Conservation (phyloP, 2,797 vertebrate species). For the Coranthus polyacanthus region DNA sequence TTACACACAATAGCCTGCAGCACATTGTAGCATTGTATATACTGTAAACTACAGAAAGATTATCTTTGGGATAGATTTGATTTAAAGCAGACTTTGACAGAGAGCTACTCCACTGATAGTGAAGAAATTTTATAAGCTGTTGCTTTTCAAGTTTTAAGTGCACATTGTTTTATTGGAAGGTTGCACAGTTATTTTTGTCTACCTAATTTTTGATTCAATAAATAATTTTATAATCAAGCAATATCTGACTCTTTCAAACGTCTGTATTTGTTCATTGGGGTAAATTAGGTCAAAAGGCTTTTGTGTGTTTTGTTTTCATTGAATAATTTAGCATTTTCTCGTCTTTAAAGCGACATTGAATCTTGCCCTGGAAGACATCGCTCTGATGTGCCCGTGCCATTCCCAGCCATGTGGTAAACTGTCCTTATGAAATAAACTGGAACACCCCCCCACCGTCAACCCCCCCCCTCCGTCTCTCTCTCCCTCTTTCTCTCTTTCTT, state of each 20-base stretch:
- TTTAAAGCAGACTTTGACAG: slow-evolving; percentile 44
- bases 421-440: slow-evolving; percentile 64
- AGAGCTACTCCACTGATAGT: slow-evolving; percentile 39
- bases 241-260: slow-evolving; percentile 3
- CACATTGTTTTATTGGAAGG: slow-evolving; percentile 49
- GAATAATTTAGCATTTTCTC: not conserved
- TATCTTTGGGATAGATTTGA: slow-evolving; percentile 42
- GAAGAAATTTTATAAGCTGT: slow-evolving; percentile 67
- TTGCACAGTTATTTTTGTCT: slow-evolving; percentile 73
- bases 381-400: slow-evolving; percentile 22
- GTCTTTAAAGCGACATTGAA: slow-evolving; percentile 6
- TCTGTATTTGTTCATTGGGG: not conserved
- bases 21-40: slow-evolving; percentile 60
- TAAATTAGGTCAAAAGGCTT: no score
- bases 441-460: no score
- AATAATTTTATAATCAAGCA: slow-evolving; percentile 77
- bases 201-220: slow-evolving; percentile 77
- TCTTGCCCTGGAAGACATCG: slow-evolving; percentile 47
- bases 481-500: slow-evolving; percentile 15
- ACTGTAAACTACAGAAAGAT: slow-evolving; percentile 60
- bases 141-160: slow-evolving; percentile 62
- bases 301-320: slow-evolving; percentile 16
- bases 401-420: slow-evolving; percentile 50
- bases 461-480: no score
- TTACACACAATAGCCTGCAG: slow-evolving; percentile 33